phyloP scores from a whole-genome alignment of 2,888 invertebrate species.

The Hyalella azteca region DNA sequence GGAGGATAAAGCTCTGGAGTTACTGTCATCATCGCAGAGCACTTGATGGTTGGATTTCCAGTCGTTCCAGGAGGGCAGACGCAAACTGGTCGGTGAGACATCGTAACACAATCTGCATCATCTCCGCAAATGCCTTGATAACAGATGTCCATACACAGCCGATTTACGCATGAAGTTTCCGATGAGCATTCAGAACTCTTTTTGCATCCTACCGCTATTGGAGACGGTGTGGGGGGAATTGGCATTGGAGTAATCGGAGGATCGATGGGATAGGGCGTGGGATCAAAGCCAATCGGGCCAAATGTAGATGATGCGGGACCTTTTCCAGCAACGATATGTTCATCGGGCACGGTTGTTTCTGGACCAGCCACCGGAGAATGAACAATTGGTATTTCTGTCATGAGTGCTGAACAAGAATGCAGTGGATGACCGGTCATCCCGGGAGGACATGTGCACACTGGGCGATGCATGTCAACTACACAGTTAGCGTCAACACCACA shows the following conservation, averaged over 20 bases:
- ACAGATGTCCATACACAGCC: slow-evolving; percentile 66
- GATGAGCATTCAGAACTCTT: slow-evolving; percentile 46
- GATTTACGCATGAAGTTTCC: slow-evolving; percentile 51
- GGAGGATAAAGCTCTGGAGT: slow-evolving; percentile 25
- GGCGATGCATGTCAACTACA: slow-evolving; percentile 60
- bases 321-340: slow-evolving; percentile 35
- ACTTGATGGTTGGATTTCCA: slow-evolving; percentile 57
- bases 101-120: slow-evolving; percentile 72
- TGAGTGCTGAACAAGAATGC: slow-evolving; percentile 48
- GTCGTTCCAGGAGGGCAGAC: slow-evolving; percentile 53
- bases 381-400: slow-evolving; percentile 36
- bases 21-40: slow-evolving; percentile 48
- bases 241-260: slow-evolving; percentile 42
- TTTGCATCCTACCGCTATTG: slow-evolving; percentile 49
- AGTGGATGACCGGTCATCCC: slow-evolving; percentile 86
- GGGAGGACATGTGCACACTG: slow-evolving; percentile 73
- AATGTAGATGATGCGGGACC: slow-evolving; percentile 32
- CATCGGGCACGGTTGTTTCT: neutral
- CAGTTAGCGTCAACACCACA: slow-evolving; percentile 60
- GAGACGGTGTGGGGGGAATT: slow-evolving; percentile 44
- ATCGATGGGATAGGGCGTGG: slow-evolving; percentile 39
- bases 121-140: slow-evolving; percentile 78
- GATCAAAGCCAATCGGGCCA: slow-evolving; percentile 40
- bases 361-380: slow-evolving; percentile 37
- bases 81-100: slow-evolving; percentile 67